Evolutionary conservation across 2,888 invertebrate genomes (phyloP).

Genomic region (Ferdinandea cuprea): DNA sequence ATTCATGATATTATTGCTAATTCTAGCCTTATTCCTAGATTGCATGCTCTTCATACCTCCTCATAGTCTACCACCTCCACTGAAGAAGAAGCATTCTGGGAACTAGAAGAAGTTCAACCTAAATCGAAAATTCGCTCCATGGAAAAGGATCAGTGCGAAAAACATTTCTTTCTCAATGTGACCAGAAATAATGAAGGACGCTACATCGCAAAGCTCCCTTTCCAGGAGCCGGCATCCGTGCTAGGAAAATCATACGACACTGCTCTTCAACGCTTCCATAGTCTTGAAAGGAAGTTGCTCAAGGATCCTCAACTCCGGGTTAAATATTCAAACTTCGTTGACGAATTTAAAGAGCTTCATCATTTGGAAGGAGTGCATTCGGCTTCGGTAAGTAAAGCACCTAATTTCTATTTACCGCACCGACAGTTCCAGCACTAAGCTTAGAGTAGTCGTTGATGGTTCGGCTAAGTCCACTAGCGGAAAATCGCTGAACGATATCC

Average conservation of each 20-base stretch:
- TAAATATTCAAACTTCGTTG: neutral
- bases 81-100: neutral
- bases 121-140: neutral
- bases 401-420: neutral
- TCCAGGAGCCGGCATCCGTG: neutral
- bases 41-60: no score
- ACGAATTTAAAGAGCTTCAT: neutral
- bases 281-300: neutral
- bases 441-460: constrained; percentile 5
- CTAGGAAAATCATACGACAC: neutral
- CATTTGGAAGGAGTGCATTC: neutral
- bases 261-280: neutral
- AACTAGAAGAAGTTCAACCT: neutral
- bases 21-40: no score
- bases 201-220: neutral
- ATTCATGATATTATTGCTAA: no score
- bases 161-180: neutral
- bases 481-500: constrained; percentile 54
- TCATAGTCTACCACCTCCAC: no score
- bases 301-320: neutral
- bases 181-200: no score
- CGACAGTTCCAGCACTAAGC: constrained; percentile 27
- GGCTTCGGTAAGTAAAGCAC: no score
- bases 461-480: neutral
- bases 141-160: constrained; percentile 10